Conservation (phyloP, 1,140 invertebrate species). For the Nymphalis io region DNA sequence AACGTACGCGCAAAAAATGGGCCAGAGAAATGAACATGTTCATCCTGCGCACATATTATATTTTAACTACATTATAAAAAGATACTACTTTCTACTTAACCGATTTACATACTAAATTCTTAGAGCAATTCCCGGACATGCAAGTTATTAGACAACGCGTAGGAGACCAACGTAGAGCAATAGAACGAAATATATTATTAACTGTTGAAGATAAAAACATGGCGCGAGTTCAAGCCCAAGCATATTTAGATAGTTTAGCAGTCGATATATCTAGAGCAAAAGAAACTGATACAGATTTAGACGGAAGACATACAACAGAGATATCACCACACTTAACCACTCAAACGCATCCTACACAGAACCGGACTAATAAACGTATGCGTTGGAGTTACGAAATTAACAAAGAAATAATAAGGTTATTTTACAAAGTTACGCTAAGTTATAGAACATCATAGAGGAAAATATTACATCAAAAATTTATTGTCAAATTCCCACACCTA, state of each 20-base stretch:
- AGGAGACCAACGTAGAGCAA: slow-evolving; percentile 14
- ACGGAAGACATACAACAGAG: no score
- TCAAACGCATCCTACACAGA: no score
- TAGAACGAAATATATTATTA: not conserved
- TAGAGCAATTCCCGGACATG: not conserved
- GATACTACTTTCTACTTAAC: not conserved
- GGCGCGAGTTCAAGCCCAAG: no score
- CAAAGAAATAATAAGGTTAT: no score
- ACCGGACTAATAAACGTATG: no score
- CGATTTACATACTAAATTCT: slow-evolving; percentile 2
- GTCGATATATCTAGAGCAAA: no score
- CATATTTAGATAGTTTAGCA: no score
- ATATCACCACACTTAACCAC: no score
- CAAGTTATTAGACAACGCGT: slow-evolving; percentile 2
- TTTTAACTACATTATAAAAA: not conserved
- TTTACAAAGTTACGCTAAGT: no score
- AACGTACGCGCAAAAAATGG: slow-evolving; percentile 15
- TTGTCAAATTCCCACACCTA: slow-evolving; percentile 16
- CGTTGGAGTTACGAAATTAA: no score
- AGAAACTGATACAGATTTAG: no score
- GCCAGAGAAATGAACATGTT: slow-evolving; percentile 12
- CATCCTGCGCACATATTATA: slow-evolving; percentile 8
- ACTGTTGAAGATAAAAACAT: no score
- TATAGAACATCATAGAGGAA: slow-evolving; percentile 5
- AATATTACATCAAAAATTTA: slow-evolving; percentile 2